Conservation (phyloP, 2,113 vertebrate species). For the Psilopsiagon aymara region DNA sequence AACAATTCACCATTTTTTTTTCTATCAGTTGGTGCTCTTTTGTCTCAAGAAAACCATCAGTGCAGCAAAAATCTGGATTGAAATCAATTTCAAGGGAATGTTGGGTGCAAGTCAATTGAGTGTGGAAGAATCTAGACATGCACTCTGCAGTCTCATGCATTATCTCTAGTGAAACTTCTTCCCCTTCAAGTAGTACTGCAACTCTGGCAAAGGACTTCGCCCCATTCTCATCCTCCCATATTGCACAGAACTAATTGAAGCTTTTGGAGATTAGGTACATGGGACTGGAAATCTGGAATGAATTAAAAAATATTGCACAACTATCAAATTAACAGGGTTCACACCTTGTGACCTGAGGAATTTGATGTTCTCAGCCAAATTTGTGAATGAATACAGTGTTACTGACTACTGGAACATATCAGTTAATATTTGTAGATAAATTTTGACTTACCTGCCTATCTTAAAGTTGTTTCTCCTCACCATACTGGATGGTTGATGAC, state of each 20-base stretch:
- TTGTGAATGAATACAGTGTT: not conserved
- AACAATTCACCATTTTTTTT: not conserved
- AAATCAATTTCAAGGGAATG: not conserved
- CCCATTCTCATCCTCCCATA: not conserved
- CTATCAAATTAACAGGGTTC: not conserved
- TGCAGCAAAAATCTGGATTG: not conserved
- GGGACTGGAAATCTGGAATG: not conserved
- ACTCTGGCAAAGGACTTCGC: not conserved
- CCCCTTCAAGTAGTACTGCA: not conserved
- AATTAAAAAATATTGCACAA: not conserved
- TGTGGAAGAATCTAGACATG: not conserved
- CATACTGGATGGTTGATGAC: fast-evolving
- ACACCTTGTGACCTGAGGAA: not conserved
- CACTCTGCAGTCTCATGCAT: not conserved
- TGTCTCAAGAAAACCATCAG: not conserved
- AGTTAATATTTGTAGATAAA: not conserved
- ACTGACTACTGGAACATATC: not conserved
- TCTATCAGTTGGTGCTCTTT: not conserved
- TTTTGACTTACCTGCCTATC: not conserved
- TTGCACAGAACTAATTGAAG: not conserved
- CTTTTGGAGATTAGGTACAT: not conserved
- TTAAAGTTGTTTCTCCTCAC: not conserved
- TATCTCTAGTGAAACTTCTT: not conserved
- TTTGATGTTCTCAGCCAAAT: not conserved
- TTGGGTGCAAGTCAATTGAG: not conserved